These are phyloP conservation scores for Parotocinclus haroldoi DNA, from an alignment of 2,797 vertebrate species.

Conservation along the genomic window DNA sequence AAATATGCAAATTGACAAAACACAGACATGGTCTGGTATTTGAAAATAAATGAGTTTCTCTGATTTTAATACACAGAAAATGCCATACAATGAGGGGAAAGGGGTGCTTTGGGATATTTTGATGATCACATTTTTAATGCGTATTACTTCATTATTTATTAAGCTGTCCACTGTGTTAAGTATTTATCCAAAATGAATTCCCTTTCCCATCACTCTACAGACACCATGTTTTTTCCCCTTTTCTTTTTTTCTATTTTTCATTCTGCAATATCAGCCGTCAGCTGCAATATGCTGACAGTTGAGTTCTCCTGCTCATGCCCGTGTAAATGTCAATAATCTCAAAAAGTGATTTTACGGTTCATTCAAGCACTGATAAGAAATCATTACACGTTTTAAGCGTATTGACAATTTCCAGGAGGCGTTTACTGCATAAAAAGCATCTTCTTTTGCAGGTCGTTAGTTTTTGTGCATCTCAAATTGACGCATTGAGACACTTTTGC, in stretches of 20 bases:
- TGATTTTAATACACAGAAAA: constrained; percentile 69
- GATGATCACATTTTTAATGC: constrained; percentile 77
- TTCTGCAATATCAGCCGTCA: constrained; percentile 59
- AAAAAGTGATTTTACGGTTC: constrained; percentile 76
- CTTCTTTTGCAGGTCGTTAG: constrained; percentile 71
- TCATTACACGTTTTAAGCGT: constrained; percentile 73
- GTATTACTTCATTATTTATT: constrained; percentile 75
- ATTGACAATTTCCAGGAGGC: constrained; percentile 65
- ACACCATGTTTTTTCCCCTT: constrained; percentile 27
- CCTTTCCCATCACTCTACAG: constrained; percentile 64
- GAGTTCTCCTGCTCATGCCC: constrained; percentile 66
- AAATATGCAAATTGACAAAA: constrained; percentile 78
- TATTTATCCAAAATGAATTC: constrained; percentile 75
- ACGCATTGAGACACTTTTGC: constrained; percentile 67
- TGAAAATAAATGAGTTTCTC: constrained; percentile 75
- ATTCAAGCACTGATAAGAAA: constrained; percentile 75
- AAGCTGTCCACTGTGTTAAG: constrained; percentile 60
- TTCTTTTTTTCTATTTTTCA: constrained; percentile 48
- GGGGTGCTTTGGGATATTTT: constrained; percentile 76
- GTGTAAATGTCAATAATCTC: constrained; percentile 80
- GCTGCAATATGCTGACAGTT: constrained; percentile 55
- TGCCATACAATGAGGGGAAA: constrained; percentile 78
- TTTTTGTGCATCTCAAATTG: constrained; percentile 74
- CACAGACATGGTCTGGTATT: constrained; percentile 72
- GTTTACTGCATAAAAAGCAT: constrained; percentile 69